A percentile compares a stretch with the other conserved stretches of the same genome.
These are phyloP conservation scores for Miltochrista miniata DNA, from an alignment of 2,888 invertebrate genomes.

Conservation along the genomic window DNA sequence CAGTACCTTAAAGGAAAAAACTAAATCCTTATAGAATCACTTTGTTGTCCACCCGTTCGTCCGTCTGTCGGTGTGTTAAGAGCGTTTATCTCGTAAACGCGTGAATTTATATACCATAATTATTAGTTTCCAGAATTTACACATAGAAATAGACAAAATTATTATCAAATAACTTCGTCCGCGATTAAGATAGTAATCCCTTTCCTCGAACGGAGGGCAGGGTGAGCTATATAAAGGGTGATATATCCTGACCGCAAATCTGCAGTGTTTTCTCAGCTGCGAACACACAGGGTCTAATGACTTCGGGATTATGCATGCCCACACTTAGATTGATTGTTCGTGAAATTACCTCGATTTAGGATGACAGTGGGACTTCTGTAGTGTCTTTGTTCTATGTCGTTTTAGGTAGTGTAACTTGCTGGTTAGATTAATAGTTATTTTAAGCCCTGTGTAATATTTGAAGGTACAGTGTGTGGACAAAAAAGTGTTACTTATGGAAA, in stretches of 20 bases:
- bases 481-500: no score
- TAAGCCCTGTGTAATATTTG: no score
- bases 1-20: no score
- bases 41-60: no score
- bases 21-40: no score
- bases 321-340: slow-evolving; percentile 37
- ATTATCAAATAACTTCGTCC: slow-evolving; percentile 10
- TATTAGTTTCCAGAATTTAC: not conserved
- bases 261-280: slow-evolving; percentile 33
- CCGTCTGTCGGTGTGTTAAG: no score
- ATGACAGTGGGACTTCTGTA: slow-evolving; percentile 17
- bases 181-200: slow-evolving; percentile 13
- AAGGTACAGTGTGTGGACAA: no score
- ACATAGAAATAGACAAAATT: not conserved
- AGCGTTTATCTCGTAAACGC: no score
- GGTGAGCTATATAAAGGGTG: slow-evolving; percentile 12
- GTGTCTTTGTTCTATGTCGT: slow-evolving; percentile 27
- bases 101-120: no score
- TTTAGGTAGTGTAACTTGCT: no score
- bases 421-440: no score
- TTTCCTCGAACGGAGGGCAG: not conserved
- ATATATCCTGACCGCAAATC: slow-evolving; percentile 21
- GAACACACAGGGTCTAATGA: slow-evolving; percentile 31
- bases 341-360: slow-evolving; percentile 27
- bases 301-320: slow-evolving; percentile 38